phyloP scores from a whole-genome alignment of 2,113 vertebrate species.

The Hippotragus niger region DNA sequence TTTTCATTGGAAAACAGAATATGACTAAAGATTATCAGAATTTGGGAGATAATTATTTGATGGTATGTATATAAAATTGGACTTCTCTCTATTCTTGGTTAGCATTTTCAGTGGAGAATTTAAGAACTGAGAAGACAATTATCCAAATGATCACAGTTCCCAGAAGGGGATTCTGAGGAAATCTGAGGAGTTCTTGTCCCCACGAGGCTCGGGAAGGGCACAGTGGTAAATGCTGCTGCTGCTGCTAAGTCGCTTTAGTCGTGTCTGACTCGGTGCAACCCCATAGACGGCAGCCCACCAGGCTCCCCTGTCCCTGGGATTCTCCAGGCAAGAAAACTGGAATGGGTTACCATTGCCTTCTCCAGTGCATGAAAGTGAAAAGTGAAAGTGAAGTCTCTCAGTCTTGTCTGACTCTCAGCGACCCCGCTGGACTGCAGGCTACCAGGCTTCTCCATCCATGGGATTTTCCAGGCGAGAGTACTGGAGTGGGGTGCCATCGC shows the following conservation, averaged over 20 bases:
- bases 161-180: neutral
- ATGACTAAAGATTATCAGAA: neutral
- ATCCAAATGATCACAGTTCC: neutral
- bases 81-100: conserved; percentile 5
- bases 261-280: fast-evolving
- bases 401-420: fast-evolving
- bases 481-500: neutral
- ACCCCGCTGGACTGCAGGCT: neutral
- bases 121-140: neutral
- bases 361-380: neutral
- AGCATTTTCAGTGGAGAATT: conserved; percentile 4
- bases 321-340: neutral
- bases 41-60: neutral
- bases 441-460: neutral
- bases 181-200: neutral
- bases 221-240: neutral
- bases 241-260: neutral
- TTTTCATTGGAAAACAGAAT: neutral
- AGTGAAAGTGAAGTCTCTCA: neutral
- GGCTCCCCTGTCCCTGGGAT: neutral
- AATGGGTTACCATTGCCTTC: neutral
- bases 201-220: neutral
- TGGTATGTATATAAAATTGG: neutral
- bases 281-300: fast-evolving
- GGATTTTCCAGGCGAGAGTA: neutral